These are phyloP conservation scores for Anagrus nilaparvatae DNA, from an alignment of 1,140 invertebrate species.

Conservation along the genomic window DNA sequence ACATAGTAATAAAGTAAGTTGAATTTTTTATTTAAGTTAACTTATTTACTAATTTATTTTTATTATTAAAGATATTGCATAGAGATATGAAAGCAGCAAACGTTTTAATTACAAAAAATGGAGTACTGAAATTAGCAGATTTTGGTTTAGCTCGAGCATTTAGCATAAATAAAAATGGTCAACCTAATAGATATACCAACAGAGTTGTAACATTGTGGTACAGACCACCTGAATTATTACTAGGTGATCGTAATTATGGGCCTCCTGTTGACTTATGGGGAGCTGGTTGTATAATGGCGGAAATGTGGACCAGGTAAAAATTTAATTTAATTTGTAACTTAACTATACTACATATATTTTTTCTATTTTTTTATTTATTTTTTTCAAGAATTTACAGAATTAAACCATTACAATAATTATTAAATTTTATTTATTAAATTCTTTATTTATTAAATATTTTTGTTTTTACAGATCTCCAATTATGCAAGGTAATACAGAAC, in stretches of 20 bases:
- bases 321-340: slow-evolving; percentile 30
- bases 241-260: slow-evolving; percentile 92
- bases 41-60: slow-evolving; percentile 1
- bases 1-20: slow-evolving; percentile 80
- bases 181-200: slow-evolving; percentile 90
- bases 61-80: slow-evolving; percentile 60
- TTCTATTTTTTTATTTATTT: neutral
- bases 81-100: slow-evolving; percentile 99
- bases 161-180: slow-evolving; percentile 76
- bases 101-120: slow-evolving; percentile 94
- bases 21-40: neutral
- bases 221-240: slow-evolving; percentile 76
- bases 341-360: neutral
- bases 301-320: slow-evolving; percentile 92
- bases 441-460: neutral
- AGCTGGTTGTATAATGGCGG: slow-evolving; percentile 97
- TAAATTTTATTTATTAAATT: slow-evolving; percentile 1
- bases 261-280: slow-evolving; percentile 98
- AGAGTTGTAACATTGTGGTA: slow-evolving; percentile 98
- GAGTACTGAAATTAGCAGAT: slow-evolving; percentile 87
- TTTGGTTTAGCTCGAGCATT: slow-evolving; percentile 88
- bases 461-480: slow-evolving; percentile 50
- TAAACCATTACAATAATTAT: neutral
- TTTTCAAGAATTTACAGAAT: too few species aligned
- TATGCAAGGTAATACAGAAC: slow-evolving; percentile 90